These are phyloP conservation scores for Mormoops blainvillei DNA, from an alignment of 2,113 vertebrate species.

Conservation along the genomic window DNA sequence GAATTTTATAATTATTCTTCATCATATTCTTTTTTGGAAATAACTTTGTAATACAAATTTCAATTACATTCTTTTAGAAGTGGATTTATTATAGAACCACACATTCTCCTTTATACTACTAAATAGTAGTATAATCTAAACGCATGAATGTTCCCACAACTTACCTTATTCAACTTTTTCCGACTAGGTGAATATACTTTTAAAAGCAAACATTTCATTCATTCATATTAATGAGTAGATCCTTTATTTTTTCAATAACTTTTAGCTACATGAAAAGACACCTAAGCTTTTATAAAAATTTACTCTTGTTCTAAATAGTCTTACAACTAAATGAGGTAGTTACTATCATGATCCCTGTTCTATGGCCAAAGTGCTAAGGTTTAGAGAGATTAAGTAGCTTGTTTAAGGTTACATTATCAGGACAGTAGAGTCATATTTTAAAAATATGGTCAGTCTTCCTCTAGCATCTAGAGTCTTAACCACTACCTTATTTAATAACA, in stretches of 20 bases:
- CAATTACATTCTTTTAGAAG: background rate
- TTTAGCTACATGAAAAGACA: background rate
- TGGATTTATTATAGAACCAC: background rate
- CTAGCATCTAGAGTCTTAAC: background rate
- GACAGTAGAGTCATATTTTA: background rate
- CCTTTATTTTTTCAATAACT: background rate
- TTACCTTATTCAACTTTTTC: background rate
- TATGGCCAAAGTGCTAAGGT: background rate
- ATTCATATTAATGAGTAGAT: background rate
- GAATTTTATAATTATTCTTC: background rate
- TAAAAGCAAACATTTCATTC: constrained; percentile 13
- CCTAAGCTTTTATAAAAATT: constrained; percentile 17
- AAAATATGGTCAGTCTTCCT: background rate
- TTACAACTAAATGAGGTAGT: background rate
- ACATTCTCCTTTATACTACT: background rate
- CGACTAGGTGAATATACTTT: background rate
- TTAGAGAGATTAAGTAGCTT: background rate
- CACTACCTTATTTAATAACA: background rate
- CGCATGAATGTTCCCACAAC: background rate
- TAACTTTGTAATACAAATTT: constrained; percentile 8
- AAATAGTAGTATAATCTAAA: constrained; percentile 7
- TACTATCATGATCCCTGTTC: background rate
- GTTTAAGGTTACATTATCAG: background rate
- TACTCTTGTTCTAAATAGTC: background rate
- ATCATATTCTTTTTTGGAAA: background rate